Evolutionary conservation across 2,888 invertebrate species (phyloP).

Genomic region (Melolontha melolontha): DNA sequence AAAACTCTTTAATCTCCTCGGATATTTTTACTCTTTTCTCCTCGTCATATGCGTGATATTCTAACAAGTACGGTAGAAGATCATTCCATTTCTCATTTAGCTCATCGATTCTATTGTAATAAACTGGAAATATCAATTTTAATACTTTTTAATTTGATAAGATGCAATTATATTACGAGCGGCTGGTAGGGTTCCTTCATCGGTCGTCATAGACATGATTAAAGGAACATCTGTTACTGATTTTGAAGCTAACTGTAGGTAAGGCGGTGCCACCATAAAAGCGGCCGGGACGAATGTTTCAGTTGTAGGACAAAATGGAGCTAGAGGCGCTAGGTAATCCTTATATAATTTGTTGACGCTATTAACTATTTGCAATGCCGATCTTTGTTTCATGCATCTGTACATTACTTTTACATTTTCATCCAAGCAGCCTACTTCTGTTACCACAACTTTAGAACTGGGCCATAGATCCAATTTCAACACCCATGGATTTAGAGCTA

Average conservation of each 20-base stretch:
- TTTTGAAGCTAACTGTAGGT: slow-evolving; percentile 70
- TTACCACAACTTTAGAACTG: slow-evolving; percentile 71
- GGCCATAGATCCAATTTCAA: slow-evolving; percentile 68
- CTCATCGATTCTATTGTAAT: slow-evolving; percentile 38
- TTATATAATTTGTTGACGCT: slow-evolving; percentile 54
- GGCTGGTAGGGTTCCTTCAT: slow-evolving; percentile 78
- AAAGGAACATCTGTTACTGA: slow-evolving; percentile 74
- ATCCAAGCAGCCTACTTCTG: slow-evolving; percentile 72
- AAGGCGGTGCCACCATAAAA: slow-evolving; percentile 74
- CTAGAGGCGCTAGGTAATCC: slow-evolving; percentile 67
- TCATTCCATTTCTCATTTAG: slow-evolving; percentile 27
- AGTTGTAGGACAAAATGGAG: slow-evolving; percentile 76
- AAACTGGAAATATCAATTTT: slow-evolving; percentile 19
- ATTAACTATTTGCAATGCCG: slow-evolving; percentile 70
- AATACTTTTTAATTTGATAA: background rate
- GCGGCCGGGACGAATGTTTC: slow-evolving; percentile 62
- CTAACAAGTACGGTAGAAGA: slow-evolving; percentile 26
- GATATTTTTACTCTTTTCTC: slow-evolving; percentile 25
- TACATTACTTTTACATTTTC: slow-evolving; percentile 65
- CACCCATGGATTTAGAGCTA: slow-evolving; percentile 69
- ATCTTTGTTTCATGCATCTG: slow-evolving; percentile 71
- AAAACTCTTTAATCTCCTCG: slow-evolving; percentile 36
- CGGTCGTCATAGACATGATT: slow-evolving; percentile 73
- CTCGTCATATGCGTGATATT: slow-evolving; percentile 26
- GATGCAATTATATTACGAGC: slow-evolving; percentile 64